Percentiles rank a stretch among this genome's conserved stretches.
phyloP scores from a whole-genome alignment of 2,888 invertebrate genomes.

The Chesias legatella region DNA sequence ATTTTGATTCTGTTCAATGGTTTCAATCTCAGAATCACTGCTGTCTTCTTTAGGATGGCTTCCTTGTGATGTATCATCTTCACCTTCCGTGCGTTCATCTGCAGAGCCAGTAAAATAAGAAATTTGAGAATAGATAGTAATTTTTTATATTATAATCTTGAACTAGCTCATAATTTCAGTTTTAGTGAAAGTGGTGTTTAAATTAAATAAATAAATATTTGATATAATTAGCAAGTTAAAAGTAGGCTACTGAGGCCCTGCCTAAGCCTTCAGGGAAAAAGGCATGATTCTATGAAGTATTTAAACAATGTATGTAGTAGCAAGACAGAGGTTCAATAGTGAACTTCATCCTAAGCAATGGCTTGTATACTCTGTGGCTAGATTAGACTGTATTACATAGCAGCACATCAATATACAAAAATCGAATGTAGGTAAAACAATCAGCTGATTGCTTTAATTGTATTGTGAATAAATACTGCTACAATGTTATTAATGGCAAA shows the following conservation, averaged over 20 bases:
- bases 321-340: no score
- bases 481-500: conserved; percentile 10
- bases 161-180: no score
- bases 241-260: no score
- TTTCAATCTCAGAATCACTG: conserved; percentile 65
- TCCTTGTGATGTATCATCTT: conserved; percentile 74
- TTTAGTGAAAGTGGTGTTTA: no score
- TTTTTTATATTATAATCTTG: no score
- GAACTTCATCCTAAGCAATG: conserved; percentile 5
- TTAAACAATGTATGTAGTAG: no score
- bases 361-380: conserved; percentile 6
- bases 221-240: no score
- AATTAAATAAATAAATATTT: no score
- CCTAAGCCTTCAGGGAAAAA: no score
- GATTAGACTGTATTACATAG: conserved; percentile 2
- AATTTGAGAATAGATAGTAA: conserved; percentile 28
- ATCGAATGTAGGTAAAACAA: conserved; percentile 6
- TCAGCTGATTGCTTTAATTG: conserved; percentile 22
- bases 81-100: conserved; percentile 75
- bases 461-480: conserved; percentile 13
- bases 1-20: conserved; percentile 66
- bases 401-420: conserved; percentile 5
- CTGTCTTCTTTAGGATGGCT: conserved; percentile 72
- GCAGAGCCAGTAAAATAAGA: conserved; percentile 35
- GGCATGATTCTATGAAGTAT: no score